These are phyloP conservation scores for Acridotheres tristis DNA, from an alignment of 2,797 vertebrate species.

Conservation along the genomic window DNA sequence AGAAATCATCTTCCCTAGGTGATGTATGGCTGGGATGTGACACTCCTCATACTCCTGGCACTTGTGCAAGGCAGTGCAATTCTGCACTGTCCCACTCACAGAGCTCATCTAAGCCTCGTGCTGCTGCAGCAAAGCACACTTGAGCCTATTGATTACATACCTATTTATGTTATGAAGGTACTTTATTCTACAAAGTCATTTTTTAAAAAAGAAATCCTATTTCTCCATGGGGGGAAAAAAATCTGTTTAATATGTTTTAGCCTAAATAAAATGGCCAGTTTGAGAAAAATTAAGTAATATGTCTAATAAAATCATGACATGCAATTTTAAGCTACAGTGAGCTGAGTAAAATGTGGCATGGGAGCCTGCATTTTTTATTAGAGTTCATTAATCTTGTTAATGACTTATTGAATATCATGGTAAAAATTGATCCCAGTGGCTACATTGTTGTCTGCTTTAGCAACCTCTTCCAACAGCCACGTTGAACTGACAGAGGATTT, in stretches of 20 bases:
- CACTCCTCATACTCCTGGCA: neutral
- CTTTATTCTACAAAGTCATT: neutral
- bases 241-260: constrained; percentile 34
- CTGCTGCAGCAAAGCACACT: neutral
- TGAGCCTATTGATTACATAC: neutral
- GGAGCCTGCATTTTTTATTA: constrained; percentile 54
- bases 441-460: constrained; percentile 19
- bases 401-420: constrained; percentile 53
- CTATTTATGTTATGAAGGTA: neutral
- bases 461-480: neutral
- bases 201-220: neutral
- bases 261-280: constrained; percentile 36
- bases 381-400: constrained; percentile 66
- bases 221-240: neutral
- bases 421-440: constrained; percentile 53
- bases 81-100: neutral
- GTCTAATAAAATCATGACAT: constrained; percentile 58
- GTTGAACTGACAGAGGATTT: neutral
- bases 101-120: neutral
- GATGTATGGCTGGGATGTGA: neutral
- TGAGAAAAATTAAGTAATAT: constrained; percentile 53
- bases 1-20: neutral
- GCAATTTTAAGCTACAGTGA: constrained; percentile 53
- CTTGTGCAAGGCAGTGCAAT: neutral
- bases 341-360: constrained; percentile 42